Percentiles rank a stretch among this genome's conserved stretches.
These are phyloP conservation scores for Candidula unifasciata DNA, from an alignment of 2,888 invertebrate species.

Conservation along the genomic window DNA sequence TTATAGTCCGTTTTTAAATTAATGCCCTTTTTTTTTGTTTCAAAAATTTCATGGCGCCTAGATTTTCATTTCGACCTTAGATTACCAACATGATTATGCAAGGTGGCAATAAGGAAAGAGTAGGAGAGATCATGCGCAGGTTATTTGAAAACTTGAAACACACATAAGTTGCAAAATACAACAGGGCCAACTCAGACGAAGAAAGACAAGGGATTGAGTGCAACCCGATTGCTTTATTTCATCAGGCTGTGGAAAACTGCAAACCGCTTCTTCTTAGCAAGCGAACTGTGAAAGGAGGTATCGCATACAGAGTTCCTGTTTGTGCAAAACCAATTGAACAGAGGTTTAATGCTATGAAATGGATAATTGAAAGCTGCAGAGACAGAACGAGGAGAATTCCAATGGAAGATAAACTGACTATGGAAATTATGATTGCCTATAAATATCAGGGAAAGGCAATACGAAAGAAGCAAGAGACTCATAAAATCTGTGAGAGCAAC, in stretches of 20 bases:
- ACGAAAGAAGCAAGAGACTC: constrained; percentile 93
- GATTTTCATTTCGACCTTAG: no score
- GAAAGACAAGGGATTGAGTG: constrained; percentile 85
- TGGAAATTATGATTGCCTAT: constrained; percentile 91
- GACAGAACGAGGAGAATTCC: constrained; percentile 86
- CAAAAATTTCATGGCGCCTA: no score
- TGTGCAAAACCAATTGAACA: constrained; percentile 87
- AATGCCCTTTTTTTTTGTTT: no score
- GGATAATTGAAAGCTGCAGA: constrained; percentile 89
- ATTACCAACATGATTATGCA: constrained; percentile 90
- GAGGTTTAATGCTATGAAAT: constrained; percentile 90
- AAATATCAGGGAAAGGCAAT: constrained; percentile 91
- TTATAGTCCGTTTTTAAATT: no score
- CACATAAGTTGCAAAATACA: constrained; percentile 88
- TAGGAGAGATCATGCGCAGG: constrained; percentile 85
- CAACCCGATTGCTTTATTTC: constrained; percentile 87
- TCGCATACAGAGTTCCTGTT: constrained; percentile 94
- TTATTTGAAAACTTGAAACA: constrained; percentile 88
- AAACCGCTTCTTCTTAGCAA: constrained; percentile 88
- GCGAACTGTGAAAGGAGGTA: constrained; percentile 90
- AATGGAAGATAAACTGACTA: constrained; percentile 84
- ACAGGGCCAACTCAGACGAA: constrained; percentile 84
- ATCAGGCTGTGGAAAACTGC: constrained; percentile 88
- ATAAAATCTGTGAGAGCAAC: constrained; percentile 95
- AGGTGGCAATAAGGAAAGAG: constrained; percentile 86